Evolutionary conservation across 2,888 invertebrate species (phyloP), one percentile per base, ranked within the genome.

Genomic region (Argyresthia goedartella): DNA sequence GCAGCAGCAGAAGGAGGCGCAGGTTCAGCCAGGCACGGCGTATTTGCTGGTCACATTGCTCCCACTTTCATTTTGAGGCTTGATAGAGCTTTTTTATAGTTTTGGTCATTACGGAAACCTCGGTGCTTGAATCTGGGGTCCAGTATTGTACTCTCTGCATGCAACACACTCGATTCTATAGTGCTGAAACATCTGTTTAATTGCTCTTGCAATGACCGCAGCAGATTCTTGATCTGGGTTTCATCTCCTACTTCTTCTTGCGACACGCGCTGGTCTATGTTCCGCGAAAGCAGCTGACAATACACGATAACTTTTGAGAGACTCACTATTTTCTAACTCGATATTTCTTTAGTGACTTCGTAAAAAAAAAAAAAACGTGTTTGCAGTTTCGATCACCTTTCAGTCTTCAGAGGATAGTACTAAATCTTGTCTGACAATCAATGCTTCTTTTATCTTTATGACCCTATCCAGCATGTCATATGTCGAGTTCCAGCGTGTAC

Each of bases 331-430:
- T 43, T 43, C 14, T 43, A 8, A 11, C 43, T 34, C 10, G 33
- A 33, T 4, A 50, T 48, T 54, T 64, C 59, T 0, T 35, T 48
- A 6, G 60, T 63, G 0, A 63, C 53, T 0, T 61, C 52, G 46
- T 52, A 49, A 52, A 11, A 49, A 45, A 3, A 1, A 13, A 4
- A 46, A 13, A 11, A 52, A n/a, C n/a, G n/a, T n/a, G n/a, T n/a
- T n/a, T n/a, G n/a, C n/a, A n/a, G n/a, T n/a, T n/a, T n/a, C n/a
- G n/a, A n/a, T n/a, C n/a, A n/a, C n/a, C n/a, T n/a, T n/a, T n/a
- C n/a, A n/a, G n/a, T n/a, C n/a, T n/a, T n/a, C n/a, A n/a, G n/a
- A n/a, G n/a, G n/a, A n/a, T n/a, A n/a, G n/a, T n/a, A n/a, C n/a
- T n/a, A n/a, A n/a, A n/a, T n/a, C n/a, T n/a, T n/a, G n/a, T n/a